A percentile compares a stretch with the other conserved stretches of the same genome.
Conservation (phyloP, 2,113 vertebrate species). For the Elaphurus davidianus region DNA sequence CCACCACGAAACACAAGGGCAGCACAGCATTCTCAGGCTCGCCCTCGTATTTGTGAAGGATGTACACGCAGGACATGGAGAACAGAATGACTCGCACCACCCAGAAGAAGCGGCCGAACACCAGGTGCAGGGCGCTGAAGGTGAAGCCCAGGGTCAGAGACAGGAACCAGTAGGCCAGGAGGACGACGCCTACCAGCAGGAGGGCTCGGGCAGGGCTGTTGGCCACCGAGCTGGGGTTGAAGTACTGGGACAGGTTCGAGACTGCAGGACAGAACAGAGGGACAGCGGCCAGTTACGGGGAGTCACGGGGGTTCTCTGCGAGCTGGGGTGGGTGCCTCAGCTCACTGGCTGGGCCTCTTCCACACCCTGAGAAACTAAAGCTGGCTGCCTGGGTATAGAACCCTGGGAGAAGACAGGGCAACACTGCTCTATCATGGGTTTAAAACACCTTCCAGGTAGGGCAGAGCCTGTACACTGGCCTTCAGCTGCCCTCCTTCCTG, state of each 20-base stretch:
- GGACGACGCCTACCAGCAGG: conserved; percentile 88
- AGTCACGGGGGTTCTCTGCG: background rate
- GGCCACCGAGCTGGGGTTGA: conserved; percentile 87
- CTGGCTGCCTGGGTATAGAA: background rate
- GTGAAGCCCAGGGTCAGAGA: conserved; percentile 93
- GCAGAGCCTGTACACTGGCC: background rate
- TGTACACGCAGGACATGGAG: conserved; percentile 94
- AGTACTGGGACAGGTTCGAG: conserved; percentile 93
- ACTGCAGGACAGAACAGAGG: conserved; percentile 82
- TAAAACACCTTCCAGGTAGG: background rate
- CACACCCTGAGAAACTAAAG: background rate
- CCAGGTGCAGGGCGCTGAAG: conserved; percentile 90
- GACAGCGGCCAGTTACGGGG: background rate
- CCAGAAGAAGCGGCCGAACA: conserved; percentile 97
- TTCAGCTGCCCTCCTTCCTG: background rate
- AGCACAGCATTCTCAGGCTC: conserved; percentile 92
- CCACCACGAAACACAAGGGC: conserved; percentile 94
- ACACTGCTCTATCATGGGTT: fast-evolving
- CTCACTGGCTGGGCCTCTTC: background rate
- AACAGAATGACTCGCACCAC: conserved; percentile 89
- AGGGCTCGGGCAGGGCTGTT: conserved; percentile 87
- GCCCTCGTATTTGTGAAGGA: conserved; percentile 96
- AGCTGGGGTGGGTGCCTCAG: background rate
- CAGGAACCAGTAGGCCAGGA: conserved; percentile 91
- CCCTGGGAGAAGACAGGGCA: background rate